Evolutionary conservation across 2,888 invertebrate genomes (phyloP), one percentile per base, ranked within the genome.

Genomic region (Drosophila nr. fundita): DNA sequence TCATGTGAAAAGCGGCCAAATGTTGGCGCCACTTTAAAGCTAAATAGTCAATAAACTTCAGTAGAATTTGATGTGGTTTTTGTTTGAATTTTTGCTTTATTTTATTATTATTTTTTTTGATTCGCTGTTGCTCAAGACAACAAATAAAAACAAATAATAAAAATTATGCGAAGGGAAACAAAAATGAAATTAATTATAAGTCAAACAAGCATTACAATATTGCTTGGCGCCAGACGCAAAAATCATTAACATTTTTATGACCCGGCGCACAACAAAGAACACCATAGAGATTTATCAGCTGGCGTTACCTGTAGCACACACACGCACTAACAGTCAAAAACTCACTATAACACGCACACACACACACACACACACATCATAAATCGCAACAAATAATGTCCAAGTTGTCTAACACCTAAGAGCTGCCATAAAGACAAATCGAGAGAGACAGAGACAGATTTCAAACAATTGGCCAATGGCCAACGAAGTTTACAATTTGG

Each of bases 191-290:
- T 90, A 89, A 89, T 89, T 89, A 89, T 87, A 90, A 90, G 84
- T 90, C 87, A 89, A 84, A 82, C 89, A 89, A 89, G 84, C 78
- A 89, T 89, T 89, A 89, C 89, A 91, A 76, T 83, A 77, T 84
- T 82, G 89, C 81, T 83, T 89, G 89, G 89, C 89, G 89, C 89
- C 89, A 89, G 89, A 85, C 91, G 36, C 70, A 80, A 80, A 89
- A 89, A 84, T 80, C 91, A 91, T 91, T 91, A 89, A 87, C 89
- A 90, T 90, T 90, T 89, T 89, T 89, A 91, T 89, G 85, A 82
- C 80, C 76, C 87, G 84, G 67, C 87, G 73, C 55, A 84, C 84
- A 90, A 89, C 90, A 87, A 90, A 90, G 89, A 87, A 77, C 87
- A 87, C 87, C 79, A 75, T 72, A 77, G 76, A 87, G 65, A 88